Percentiles rank a stretch among this genome's conserved stretches.
These are phyloP conservation scores for Proctacanthus coquilletti DNA, from an alignment of 1,140 invertebrate species.

Conservation along the genomic window DNA sequence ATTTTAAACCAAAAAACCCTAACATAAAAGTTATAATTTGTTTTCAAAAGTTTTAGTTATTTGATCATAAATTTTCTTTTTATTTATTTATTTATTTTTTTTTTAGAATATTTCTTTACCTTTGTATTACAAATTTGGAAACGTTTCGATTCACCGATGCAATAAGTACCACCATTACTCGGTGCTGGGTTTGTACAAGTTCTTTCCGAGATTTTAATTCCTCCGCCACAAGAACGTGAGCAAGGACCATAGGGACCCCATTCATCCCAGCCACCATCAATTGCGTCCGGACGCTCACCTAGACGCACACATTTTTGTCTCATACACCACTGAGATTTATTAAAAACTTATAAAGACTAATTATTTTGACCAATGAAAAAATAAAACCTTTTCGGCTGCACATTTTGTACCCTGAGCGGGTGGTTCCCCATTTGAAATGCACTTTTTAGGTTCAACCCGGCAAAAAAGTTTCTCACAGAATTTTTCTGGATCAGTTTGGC, in stretches of 20 bases:
- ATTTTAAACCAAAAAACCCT: too few species aligned
- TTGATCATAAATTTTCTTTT: too few species aligned
- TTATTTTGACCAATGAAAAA: background rate
- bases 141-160: constrained; percentile 33
- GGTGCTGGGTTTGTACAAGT: constrained; percentile 40
- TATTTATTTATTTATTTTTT: background rate
- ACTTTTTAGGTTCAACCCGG: constrained; percentile 29
- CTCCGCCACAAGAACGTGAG: constrained; percentile 46
- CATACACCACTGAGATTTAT: background rate
- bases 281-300: constrained; percentile 39
- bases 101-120: constrained; percentile 22
- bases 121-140: constrained; percentile 43
- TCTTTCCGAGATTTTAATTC: constrained; percentile 33
- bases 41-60: too few species aligned
- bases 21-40: too few species aligned
- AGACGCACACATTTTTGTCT: constrained; percentile 42
- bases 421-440: constrained; percentile 38
- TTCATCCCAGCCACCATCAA: constrained; percentile 49
- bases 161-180: constrained; percentile 44
- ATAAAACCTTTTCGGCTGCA: constrained; percentile 39
- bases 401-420: constrained; percentile 54
- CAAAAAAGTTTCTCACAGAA: constrained; percentile 45
- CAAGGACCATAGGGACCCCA: constrained; percentile 41
- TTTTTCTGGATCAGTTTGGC: constrained; percentile 25
- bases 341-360: background rate